Conservation (phyloP, 92 coral and sea anemone species). For the Epizoanthus rinbou region DNA sequence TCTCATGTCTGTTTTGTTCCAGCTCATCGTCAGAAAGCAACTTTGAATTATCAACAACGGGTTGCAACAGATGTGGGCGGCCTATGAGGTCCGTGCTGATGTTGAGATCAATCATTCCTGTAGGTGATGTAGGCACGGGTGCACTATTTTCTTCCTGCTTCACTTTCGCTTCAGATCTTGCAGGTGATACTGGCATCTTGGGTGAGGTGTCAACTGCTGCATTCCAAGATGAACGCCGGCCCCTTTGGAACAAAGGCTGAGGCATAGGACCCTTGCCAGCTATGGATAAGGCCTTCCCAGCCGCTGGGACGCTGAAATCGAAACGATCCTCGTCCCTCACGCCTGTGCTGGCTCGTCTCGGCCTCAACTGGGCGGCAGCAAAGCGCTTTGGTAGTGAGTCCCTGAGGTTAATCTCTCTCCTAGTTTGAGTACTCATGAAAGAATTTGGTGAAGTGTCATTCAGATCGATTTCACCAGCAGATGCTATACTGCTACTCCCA, state of each 20-base stretch:
- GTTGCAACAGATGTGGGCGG: constrained; percentile 53
- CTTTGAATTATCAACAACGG: not conserved
- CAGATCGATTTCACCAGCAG: constrained; percentile 24
- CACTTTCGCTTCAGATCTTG: not conserved
- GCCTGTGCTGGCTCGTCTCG: constrained; percentile 44
- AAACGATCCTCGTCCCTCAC: constrained; percentile 40
- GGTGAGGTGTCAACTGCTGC: not conserved
- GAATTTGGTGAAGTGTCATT: constrained; percentile 30
- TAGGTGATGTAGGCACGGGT: constrained; percentile 16
- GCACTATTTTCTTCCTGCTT: constrained; percentile 1
- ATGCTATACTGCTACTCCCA: too few species aligned
- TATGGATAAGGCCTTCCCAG: not conserved
- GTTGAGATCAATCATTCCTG: constrained; percentile 86
- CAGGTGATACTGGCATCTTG: constrained; percentile 1
- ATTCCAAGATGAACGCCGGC: constrained; percentile 35
- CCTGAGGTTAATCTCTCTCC: not conserved
- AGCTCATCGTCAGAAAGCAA: not conserved
- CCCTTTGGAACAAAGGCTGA: not conserved
- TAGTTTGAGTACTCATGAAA: not conserved
- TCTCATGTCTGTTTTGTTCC: constrained; percentile 1
- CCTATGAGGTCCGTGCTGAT: constrained; percentile 69
- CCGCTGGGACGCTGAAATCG: constrained; percentile 3
- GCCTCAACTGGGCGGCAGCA: constrained; percentile 24
- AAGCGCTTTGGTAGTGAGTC: constrained; percentile 36
- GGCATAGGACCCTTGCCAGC: not conserved